A percentile compares a stretch with the other conserved stretches of the same genome.
phyloP scores from a whole-genome alignment of 2,888 invertebrate genomes.

The Pasiphila rectangulata region DNA sequence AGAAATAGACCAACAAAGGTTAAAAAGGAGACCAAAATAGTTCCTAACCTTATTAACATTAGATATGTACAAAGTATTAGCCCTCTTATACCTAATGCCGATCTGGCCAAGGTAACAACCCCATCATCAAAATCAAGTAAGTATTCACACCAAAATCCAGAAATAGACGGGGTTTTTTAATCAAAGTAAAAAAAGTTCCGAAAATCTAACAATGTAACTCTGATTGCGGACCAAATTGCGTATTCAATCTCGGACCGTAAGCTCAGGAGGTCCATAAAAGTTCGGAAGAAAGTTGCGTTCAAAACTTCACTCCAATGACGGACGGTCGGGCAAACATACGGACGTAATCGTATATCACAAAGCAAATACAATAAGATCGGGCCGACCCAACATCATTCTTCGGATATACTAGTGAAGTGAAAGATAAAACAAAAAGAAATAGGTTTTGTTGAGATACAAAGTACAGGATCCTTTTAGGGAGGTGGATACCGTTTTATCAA shows the following conservation, averaged over 20 bases:
- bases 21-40: no score
- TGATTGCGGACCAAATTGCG: slow-evolving; percentile 26
- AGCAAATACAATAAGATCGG: slow-evolving; percentile 34
- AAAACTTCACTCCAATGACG: slow-evolving; percentile 22
- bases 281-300: slow-evolving; percentile 15
- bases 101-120: background rate
- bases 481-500: slow-evolving; percentile 57
- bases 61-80: no score
- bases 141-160: background rate
- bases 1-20: no score
- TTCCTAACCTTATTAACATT: no score
- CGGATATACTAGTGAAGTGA: slow-evolving; percentile 41
- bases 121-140: background rate
- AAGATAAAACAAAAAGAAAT: slow-evolving; percentile 60
- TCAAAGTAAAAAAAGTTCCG: slow-evolving; percentile 1
- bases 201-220: slow-evolving; percentile 15
- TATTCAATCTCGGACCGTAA: slow-evolving; percentile 17
- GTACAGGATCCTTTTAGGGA: slow-evolving; percentile 55
- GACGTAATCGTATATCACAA: slow-evolving; percentile 34
- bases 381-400: slow-evolving; percentile 35
- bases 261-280: slow-evolving; percentile 10
- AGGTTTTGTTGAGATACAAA: slow-evolving; percentile 57
- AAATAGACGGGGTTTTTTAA: slow-evolving; percentile 1
- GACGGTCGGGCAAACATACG: slow-evolving; percentile 23
- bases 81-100: no score